Conservation (phyloP, 2,888 invertebrate genomes). For the Eudemis profundana region DNA sequence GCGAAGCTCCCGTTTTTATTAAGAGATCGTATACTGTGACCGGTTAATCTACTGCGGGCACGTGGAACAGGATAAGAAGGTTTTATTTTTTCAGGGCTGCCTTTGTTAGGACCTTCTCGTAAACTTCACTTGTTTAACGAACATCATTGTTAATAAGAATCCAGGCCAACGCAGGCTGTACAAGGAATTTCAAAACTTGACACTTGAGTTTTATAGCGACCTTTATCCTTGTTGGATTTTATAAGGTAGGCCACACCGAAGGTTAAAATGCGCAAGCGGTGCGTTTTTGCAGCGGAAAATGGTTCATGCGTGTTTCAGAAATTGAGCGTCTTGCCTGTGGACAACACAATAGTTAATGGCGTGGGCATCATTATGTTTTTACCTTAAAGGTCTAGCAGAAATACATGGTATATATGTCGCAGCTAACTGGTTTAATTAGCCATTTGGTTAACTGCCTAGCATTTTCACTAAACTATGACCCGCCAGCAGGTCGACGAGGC, state of each 20-base stretch:
- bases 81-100: constrained; percentile 42
- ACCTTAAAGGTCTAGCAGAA: too few species aligned
- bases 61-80: constrained; percentile 31
- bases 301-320: too few species aligned
- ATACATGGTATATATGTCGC: too few species aligned
- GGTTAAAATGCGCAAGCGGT: too few species aligned
- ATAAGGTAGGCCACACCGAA: background rate
- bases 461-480: too few species aligned
- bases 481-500: too few species aligned
- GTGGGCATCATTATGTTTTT: too few species aligned
- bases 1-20: background rate
- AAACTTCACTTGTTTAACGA: constrained; percentile 43
- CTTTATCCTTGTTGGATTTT: background rate
- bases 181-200: constrained; percentile 37
- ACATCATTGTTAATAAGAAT: constrained; percentile 45
- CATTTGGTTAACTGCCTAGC: too few species aligned
- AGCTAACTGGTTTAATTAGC: too few species aligned
- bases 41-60: constrained; percentile 27
- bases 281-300: too few species aligned
- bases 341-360: too few species aligned
- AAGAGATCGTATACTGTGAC: background rate
- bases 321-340: too few species aligned
- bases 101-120: constrained; percentile 36
- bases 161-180: constrained; percentile 30
- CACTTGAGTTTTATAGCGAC: constrained; percentile 5